Conservation (phyloP, 2,113 vertebrate species). For the Scatophagus argus region DNA sequence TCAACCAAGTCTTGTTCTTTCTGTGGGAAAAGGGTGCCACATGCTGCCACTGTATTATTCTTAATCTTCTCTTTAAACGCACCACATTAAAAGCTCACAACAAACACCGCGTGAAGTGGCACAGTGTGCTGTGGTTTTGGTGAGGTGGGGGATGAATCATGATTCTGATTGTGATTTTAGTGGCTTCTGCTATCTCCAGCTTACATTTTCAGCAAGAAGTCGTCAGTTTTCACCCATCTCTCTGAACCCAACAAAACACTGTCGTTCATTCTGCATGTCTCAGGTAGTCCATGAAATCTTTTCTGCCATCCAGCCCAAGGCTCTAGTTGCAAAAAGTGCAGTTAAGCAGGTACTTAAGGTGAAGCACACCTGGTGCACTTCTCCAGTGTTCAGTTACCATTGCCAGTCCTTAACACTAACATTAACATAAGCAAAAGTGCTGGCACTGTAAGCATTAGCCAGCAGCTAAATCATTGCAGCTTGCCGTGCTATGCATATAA, state of each 20-base stretch:
- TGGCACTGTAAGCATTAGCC: too few species aligned
- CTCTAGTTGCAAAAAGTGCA: background rate
- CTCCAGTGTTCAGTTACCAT: too few species aligned
- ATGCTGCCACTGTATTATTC: conserved; percentile 70
- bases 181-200: background rate
- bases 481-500: too few species aligned
- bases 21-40: conserved; percentile 63
- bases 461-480: too few species aligned
- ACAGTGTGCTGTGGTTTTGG: conserved; percentile 47
- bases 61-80: conserved; percentile 50
- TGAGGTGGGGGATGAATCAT: conserved; percentile 23
- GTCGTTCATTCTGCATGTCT: background rate
- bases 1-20: conserved; percentile 48
- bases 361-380: background rate
- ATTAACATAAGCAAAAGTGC: too few species aligned
- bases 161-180: conserved; percentile 28
- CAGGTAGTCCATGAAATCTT: background rate
- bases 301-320: background rate
- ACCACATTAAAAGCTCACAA: conserved; percentile 51
- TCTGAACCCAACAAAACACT: background rate
- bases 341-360: too few species aligned
- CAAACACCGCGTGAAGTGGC: conserved; percentile 39
- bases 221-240: background rate
- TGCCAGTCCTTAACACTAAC: too few species aligned
- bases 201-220: background rate